These are phyloP conservation scores for Enteromius anoplus DNA, from an alignment of 2,797 vertebrate genomes.

Conservation along the genomic window DNA sequence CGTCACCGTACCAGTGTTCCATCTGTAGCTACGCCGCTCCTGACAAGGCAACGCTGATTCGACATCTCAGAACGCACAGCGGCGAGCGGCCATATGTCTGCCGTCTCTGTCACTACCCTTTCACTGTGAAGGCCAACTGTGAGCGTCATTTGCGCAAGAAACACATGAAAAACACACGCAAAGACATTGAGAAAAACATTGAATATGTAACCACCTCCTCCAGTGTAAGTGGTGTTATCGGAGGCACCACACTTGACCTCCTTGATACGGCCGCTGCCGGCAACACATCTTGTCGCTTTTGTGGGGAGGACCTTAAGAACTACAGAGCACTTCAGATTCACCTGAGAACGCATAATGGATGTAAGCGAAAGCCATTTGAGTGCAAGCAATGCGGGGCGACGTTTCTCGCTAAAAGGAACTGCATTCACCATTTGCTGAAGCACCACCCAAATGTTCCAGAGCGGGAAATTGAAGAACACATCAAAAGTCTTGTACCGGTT, in stretches of 20 bases:
- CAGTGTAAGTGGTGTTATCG: slow-evolving; percentile 61
- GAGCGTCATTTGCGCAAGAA: slow-evolving; percentile 97
- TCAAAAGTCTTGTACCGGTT: slow-evolving; percentile 78
- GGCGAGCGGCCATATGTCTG: slow-evolving; percentile 96
- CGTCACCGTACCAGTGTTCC: slow-evolving; percentile 94
- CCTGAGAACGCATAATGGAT: slow-evolving; percentile 91
- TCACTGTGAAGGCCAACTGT: slow-evolving; percentile 98
- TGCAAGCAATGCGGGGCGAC: slow-evolving; percentile 90
- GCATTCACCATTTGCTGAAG: slow-evolving; percentile 94
- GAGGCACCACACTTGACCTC: slow-evolving; percentile 77
- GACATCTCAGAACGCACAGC: slow-evolving; percentile 93
- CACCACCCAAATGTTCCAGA: slow-evolving; percentile 94
- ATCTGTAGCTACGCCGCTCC: slow-evolving; percentile 96
- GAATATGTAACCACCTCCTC: slow-evolving; percentile 88
- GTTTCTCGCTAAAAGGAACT: slow-evolving; percentile 93
- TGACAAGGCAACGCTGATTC: slow-evolving; percentile 94
- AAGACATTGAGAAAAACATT: slow-evolving; percentile 97
- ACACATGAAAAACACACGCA: slow-evolving; percentile 92
- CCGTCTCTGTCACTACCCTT: slow-evolving; percentile 95
- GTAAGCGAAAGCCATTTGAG: slow-evolving; percentile 92
- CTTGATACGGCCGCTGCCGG: slow-evolving; percentile 77
- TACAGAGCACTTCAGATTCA: slow-evolving; percentile 93
- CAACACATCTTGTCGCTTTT: slow-evolving; percentile 88
- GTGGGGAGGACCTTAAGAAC: slow-evolving; percentile 89
- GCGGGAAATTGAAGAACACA: slow-evolving; percentile 89